Evolutionary conservation across 1,140 invertebrate genomes (phyloP), one percentile per base, ranked within the genome.

Genomic region (Druon quercuslanigerum): DNA sequence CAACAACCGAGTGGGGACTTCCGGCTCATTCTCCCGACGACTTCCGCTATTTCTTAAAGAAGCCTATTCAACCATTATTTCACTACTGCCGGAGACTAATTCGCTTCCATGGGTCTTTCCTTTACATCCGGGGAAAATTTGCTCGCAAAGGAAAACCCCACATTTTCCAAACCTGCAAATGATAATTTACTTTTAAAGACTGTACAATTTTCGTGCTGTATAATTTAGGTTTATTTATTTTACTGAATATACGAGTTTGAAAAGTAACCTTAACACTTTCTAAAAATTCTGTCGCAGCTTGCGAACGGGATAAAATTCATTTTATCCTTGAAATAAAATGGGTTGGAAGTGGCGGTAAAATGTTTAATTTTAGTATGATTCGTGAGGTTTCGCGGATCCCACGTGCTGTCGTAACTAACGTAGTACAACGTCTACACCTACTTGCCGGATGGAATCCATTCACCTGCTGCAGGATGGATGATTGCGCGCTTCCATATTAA

Each of bases 21-120:
- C 88, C 88, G 87, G 86, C 86, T 84, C 85, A 89, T 89, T 89
- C 87, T 86, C 85, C 57, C 72, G 71, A 54, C 84, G 84, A 89
- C 88, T 89, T 89, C 88, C 88, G 88, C 82, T 85, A 87, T 88
- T 87, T 86, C 86, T 87, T 82, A 82, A 85, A 87, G 87, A 84
- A 84, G 82, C 79, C 84, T 85, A 88, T 89, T 88, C 87, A 89
- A 77, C 85, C 84, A 86, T 87, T 87, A 89, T 89, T 89, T 86
- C 84, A 87, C 82, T 84, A 82, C 83, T 83, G 83, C 78, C 81
- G 79, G 78, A 80, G 75, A 83, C 86, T 88, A 83, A 87, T 87
- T 87, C 83, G 81, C 83, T 82, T 81, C 78, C 75, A 77, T 75
- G 79, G 77, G 79, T 75, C 74, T 80, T 80, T 70, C 40, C 79